Evolutionary conservation across 2,888 invertebrate species (phyloP), one percentile per base, ranked within the genome.

Genomic region (Pilophorus perplexus): DNA sequence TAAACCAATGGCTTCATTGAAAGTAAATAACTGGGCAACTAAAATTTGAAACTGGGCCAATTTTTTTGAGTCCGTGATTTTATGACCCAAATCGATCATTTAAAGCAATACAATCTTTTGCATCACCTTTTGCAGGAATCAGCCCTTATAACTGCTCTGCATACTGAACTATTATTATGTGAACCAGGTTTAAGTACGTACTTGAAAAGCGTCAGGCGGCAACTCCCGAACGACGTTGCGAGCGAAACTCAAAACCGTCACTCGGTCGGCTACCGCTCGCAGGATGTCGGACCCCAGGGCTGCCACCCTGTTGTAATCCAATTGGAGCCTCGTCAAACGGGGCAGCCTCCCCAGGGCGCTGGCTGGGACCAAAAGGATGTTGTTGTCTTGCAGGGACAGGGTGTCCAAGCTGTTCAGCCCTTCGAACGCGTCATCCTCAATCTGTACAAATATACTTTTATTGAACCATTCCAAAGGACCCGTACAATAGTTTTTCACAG

Each of bases 391-490:
- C 8, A 94, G 80, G 25, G 89, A 85, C 1, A 94, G 79, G 37
- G 86, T 86, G 76, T 89, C 85, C 14, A 94, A 79, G 72, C 83
- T 87, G 28, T 85, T 83, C 69, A 93, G 77, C 0, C 93, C 93
- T 74, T 91, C 90, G 73, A 93, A 88, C 0, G 90, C 89, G 71
- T 90, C 90, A 73, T 91, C 91, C 79, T 93, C 92, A 68, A 93
- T 87, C 91, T 91, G 78, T 44, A 79, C 79, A 27, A 27, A 54
- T 28, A 1, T 37, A n/a, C n/a, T n/a, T n/a, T n/a, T n/a, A n/a
- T n/a, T n/a, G n/a, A n/a, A n/a, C n/a, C n/a, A n/a, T n/a, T n/a
- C n/a, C n/a, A n/a, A n/a, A n/a, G n/a, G n/a, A n/a, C n/a, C n/a
- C 66, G 81, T n/a, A n/a, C n/a, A 33, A 38, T 14, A 2, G 14